These are phyloP conservation scores for Hydrozoanthus tunicans DNA, from an alignment of 64 coral and sea anemone genomes.

Conservation along the genomic window DNA sequence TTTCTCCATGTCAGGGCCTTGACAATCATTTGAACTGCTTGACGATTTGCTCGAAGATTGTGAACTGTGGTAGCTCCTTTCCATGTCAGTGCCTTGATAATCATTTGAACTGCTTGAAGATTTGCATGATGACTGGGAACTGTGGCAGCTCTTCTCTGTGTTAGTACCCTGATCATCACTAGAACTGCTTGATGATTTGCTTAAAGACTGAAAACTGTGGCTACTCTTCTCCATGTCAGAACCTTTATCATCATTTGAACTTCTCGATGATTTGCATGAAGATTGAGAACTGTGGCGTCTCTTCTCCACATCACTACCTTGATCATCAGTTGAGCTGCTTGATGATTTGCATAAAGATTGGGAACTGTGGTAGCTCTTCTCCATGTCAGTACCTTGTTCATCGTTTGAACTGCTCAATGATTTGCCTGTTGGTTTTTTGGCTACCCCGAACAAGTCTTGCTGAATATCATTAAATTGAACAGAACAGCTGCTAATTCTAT, in stretches of 20 bases:
- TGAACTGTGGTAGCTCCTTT: too few species aligned
- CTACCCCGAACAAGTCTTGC: conserved; percentile 39
- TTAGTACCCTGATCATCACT: conserved; percentile 11
- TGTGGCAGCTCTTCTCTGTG: background rate
- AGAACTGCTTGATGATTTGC: background rate
- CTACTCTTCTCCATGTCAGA: too few species aligned
- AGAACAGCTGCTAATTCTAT: conserved; percentile 34
- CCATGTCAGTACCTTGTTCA: too few species aligned
- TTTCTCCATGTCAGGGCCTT: background rate
- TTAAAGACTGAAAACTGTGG: background rate
- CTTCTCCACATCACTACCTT: background rate
- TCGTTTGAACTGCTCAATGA: background rate
- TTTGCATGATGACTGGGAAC: background rate
- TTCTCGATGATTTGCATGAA: too few species aligned
- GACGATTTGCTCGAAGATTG: background rate
- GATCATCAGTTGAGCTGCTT: conserved; percentile 30
- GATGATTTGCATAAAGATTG: background rate
- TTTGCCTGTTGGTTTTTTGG: background rate
- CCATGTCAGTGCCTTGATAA: too few species aligned
- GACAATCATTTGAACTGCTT: conserved; percentile 23
- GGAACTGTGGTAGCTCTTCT: too few species aligned
- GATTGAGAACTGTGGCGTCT: background rate
- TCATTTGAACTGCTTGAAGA: too few species aligned
- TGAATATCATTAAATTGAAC: conserved; percentile 9
- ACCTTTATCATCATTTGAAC: too few species aligned